Evolutionary conservation across 2,888 invertebrate genomes (phyloP).

Genomic region (Entomobrya proxima): DNA sequence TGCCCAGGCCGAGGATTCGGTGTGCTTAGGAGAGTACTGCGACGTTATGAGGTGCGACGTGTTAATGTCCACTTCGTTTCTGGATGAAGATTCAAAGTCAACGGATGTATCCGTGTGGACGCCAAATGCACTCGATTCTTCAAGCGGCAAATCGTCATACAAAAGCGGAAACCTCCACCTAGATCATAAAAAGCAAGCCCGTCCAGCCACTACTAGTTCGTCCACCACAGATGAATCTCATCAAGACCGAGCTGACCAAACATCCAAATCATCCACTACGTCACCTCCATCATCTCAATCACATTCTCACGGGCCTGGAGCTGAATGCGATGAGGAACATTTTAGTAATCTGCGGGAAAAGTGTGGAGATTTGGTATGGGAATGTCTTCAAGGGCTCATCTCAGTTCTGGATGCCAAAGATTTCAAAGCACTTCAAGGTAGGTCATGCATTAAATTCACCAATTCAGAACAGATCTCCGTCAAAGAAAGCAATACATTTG

Average conservation of each 20-base stretch:
- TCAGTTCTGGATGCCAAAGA: constrained; percentile 75
- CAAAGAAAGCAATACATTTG: no score
- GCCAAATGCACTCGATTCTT: constrained; percentile 62
- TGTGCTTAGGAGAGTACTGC: constrained; percentile 95
- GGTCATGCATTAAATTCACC: not conserved
- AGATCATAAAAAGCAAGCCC: constrained; percentile 55
- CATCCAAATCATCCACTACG: not conserved
- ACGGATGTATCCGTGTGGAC: constrained; percentile 75
- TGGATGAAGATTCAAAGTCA: constrained; percentile 74
- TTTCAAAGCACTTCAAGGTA: constrained; percentile 75
- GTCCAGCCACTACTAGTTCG: constrained; percentile 28
- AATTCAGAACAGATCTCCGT: no score
- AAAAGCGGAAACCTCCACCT: constrained; percentile 50
- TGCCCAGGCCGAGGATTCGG: constrained; percentile 89
- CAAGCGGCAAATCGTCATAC: constrained; percentile 45
- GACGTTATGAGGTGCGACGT: constrained; percentile 97
- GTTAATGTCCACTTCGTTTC: constrained; percentile 80
- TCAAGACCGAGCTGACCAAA: constrained; percentile 24
- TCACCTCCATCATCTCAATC: constrained; percentile 26
- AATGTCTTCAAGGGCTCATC: constrained; percentile 75
- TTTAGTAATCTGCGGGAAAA: constrained; percentile 72
- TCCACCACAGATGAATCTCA: constrained; percentile 26
- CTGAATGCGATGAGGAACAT: constrained; percentile 74
- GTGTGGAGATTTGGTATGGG: constrained; percentile 74
- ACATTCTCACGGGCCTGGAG: constrained; percentile 51